Conservation (phyloP, 2,113 vertebrate species). For the Nestor notabilis region DNA sequence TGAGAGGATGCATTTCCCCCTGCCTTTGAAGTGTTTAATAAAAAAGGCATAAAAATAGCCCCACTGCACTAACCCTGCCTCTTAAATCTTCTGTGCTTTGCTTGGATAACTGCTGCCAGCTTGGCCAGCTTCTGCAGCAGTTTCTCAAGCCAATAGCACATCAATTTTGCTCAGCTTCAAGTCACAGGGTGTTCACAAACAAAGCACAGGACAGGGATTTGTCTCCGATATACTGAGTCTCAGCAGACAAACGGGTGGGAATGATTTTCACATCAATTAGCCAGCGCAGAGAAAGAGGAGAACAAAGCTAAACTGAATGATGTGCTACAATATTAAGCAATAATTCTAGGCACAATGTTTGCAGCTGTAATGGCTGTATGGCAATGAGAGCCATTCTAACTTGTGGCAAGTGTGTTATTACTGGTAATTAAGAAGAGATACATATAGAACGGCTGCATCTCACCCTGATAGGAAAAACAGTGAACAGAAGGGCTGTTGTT, state of each 20-base stretch:
- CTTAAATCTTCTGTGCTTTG: constrained; percentile 64
- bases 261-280: constrained; percentile 54
- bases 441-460: background rate
- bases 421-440: background rate
- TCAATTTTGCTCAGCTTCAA: constrained; percentile 63
- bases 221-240: constrained; percentile 6
- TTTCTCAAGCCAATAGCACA: constrained; percentile 66
- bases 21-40: constrained; percentile 51
- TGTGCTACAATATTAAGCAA: background rate
- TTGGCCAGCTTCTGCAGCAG: constrained; percentile 61
- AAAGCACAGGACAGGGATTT: constrained; percentile 52
- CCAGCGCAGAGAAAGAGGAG: background rate
- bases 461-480: background rate
- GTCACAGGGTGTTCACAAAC: constrained; percentile 71
- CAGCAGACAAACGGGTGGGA: constrained; percentile 30
- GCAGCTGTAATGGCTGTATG: background rate
- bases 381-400: background rate
- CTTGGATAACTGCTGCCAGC: constrained; percentile 41
- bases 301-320: constrained; percentile 29
- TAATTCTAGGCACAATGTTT: background rate
- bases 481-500: background rate
- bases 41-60: constrained; percentile 65
- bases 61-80: constrained; percentile 56
- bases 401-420: background rate
- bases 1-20: constrained; percentile 4